Evolutionary conservation across 2,797 vertebrate species (phyloP).

Genomic region (Sebastes minor): DNA sequence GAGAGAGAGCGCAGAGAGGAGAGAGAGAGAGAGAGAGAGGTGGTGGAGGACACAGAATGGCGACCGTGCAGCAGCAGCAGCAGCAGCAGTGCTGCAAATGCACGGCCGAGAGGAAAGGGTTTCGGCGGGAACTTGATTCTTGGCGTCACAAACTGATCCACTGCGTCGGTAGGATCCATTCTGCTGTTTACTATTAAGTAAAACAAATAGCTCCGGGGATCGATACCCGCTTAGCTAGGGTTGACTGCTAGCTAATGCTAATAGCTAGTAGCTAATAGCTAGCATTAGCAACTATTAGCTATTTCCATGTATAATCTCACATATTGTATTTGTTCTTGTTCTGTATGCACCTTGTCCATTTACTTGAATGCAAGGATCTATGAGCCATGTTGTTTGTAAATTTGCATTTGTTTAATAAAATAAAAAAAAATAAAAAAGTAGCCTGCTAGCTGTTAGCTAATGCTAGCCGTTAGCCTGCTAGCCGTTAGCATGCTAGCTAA

Average conservation of each 20-base stretch:
- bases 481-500: fast-evolving
- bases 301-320: fast-evolving
- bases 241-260: conserved; percentile 31
- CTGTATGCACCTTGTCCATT: no score
- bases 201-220: neutral
- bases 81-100: conserved; percentile 87
- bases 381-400: no score
- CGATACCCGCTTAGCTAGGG: conserved; percentile 16
- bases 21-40: conserved; percentile 16
- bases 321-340: no score
- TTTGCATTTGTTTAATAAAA: no score
- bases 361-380: no score
- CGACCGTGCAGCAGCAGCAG: conserved; percentile 87
- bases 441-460: no score
- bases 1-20: neutral
- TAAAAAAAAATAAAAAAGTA: no score
- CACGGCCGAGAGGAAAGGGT: conserved; percentile 94
- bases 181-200: conserved; percentile 26
- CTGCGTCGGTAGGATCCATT: conserved; percentile 90
- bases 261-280: no score
- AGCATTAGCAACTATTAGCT: no score
- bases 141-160: conserved; percentile 97
- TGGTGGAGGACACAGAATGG: conserved; percentile 89
- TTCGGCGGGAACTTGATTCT: conserved; percentile 97
- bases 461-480: no score